Conservation (phyloP, 2,797 vertebrate genomes). For the Diglossa cyanea region DNA sequence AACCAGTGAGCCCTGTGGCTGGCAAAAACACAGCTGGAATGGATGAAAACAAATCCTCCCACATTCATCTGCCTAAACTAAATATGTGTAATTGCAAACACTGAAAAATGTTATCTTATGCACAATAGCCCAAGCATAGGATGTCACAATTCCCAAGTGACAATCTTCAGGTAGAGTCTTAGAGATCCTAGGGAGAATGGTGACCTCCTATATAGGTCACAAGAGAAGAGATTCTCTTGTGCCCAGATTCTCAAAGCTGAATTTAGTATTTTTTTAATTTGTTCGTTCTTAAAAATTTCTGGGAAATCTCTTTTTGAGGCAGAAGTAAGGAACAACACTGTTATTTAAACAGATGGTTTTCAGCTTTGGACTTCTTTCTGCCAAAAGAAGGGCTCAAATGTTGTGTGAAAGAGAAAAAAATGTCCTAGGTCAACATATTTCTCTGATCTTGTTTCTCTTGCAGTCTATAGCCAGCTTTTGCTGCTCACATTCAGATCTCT, state of each 20-base stretch:
- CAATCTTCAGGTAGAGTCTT: neutral
- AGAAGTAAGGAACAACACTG: neutral
- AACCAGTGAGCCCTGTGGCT: neutral
- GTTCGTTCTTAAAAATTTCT: neutral
- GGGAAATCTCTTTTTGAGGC: neutral
- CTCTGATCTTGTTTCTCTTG: neutral
- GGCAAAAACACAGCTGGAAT: neutral
- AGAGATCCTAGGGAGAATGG: neutral
- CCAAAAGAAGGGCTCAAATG: neutral
- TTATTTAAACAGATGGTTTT: neutral
- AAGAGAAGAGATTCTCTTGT: neutral
- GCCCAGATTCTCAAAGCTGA: neutral
- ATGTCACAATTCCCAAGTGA: neutral
- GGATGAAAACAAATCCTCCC: neutral
- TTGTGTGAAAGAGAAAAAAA: neutral
- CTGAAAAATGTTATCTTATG: neutral
- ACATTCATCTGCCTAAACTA: neutral
- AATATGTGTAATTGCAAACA: neutral
- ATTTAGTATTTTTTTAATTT: neutral
- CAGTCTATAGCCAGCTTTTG: neutral
- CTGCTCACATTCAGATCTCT: neutral
- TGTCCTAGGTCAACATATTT: neutral
- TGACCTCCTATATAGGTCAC: neutral
- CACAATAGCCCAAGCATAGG: neutral
- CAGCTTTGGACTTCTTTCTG: neutral